Evolutionary conservation across 2,113 vertebrate genomes (phyloP).

Genomic region (Hepsetus odoe): DNA sequence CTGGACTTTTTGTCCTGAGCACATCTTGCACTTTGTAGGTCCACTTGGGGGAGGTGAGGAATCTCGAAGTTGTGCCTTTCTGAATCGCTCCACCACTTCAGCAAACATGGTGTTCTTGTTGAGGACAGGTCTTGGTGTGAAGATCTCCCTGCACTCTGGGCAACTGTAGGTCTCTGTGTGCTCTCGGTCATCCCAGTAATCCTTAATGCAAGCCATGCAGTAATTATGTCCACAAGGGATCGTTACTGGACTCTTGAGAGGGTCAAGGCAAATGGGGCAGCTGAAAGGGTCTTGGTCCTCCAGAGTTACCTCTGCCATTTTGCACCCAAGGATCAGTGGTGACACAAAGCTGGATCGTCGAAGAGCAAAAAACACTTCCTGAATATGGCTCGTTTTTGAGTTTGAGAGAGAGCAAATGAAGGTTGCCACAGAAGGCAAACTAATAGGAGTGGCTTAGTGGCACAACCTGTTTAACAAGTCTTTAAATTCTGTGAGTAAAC

Average conservation of each 20-base stretch:
- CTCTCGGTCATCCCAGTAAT: slow-evolving; percentile 67
- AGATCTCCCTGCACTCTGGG: slow-evolving; percentile 77
- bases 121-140: slow-evolving; percentile 73
- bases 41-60: neutral
- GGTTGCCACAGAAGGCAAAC: neutral
- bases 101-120: slow-evolving; percentile 79
- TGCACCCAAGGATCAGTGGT: neutral
- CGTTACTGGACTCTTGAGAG: slow-evolving; percentile 76
- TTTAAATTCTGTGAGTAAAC: neutral
- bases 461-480: slow-evolving; percentile 36
- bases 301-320: slow-evolving; percentile 31
- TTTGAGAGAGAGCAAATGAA: neutral
- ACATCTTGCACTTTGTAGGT: slow-evolving; percentile 67
- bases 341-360: neutral
- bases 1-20: slow-evolving; percentile 55
- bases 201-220: slow-evolving; percentile 74
- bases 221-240: slow-evolving; percentile 82
- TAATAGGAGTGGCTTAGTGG: slow-evolving; percentile 13
- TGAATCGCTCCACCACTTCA: slow-evolving; percentile 75
- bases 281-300: slow-evolving; percentile 63
- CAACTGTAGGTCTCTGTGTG: slow-evolving; percentile 64
- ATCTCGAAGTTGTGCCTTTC: slow-evolving; percentile 59
- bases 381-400: neutral
- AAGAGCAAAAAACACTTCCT: slow-evolving; percentile 1
- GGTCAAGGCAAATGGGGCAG: slow-evolving; percentile 78